Evolutionary conservation across 2,113 vertebrate genomes (phyloP), one percentile per base, ranked within the genome.

Genomic region (Dromaius novaehollandiae): DNA sequence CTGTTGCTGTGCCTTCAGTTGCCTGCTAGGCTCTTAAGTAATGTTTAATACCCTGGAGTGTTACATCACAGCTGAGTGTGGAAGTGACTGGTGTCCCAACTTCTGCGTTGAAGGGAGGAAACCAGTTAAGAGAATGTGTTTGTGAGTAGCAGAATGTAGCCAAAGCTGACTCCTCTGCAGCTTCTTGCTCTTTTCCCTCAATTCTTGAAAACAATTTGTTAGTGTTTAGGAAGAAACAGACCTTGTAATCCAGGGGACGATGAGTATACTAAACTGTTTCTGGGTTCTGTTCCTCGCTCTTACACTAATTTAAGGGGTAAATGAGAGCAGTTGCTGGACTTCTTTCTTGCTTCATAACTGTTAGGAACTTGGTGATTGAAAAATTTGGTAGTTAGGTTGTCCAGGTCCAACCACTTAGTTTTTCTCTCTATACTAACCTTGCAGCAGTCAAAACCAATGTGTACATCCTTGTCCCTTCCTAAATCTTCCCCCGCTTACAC

Each of bases 11-110:
- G 50, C 83, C 87, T 95, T 88, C 22, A 46, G 0, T 75, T 69
- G 65, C 84, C 32, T 94, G 20, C 68, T 79, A 34, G 68, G 60
- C 55, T 94, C 68, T 95, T 89, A 86, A 88, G 76, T 90, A 94
- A 83, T 36, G 19, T 55, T 94, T 88, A 94, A 83, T 90, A 40
- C 82, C n/a, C 60, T 53, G 32, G 68, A 28, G 80, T 40, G 71
- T 90, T 94, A 75, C 34, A 36, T 95, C 96, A 96, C 64, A 86
- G 76, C 42, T 50, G 36, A 81, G 24, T 2, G 11, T 75, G 86
- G 83, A 90, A 94, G 87, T 88, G 76, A 14, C 60, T 94, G 82
- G 76, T 71, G 22, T 65, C 65, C 79, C 56, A 46, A 90, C 82
- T 70, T 86, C 55, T 51, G 50, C 66, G 79, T 73, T 69, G 78